Base-by-base conservation (phyloP, 1,140 invertebrate species). In the Coelopa frigida region DNA sequence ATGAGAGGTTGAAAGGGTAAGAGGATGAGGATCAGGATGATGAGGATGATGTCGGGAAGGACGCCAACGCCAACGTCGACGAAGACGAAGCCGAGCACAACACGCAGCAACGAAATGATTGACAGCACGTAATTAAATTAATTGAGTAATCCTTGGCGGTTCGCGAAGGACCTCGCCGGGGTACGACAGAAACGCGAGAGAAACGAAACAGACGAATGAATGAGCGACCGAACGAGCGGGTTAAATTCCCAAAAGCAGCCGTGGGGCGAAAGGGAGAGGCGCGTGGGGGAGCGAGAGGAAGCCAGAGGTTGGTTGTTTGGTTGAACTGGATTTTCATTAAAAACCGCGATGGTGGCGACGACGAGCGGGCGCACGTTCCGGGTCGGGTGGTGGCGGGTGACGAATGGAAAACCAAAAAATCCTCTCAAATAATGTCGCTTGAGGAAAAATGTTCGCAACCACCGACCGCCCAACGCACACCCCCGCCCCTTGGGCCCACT, bases 51-150 rank as follows among this genome's bases (percentile, higher is more conserved):
- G n/a, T n/a, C n/a, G n/a, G n/a, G n/a, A 59, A 56, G 46, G 48
- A 48, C 40, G 40, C 24, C 22, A 22, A 44, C 46, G 17, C 14
- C 12, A 26, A 33, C 27, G 27, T 29, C 27, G 27, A 29, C 27
- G 27, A 7, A 35, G 45, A 31, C 27, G 27, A 8, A 29, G 27
- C 18, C 26, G 17, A 60, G n/a, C n/a, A n/a, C n/a, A n/a, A n/a
- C n/a, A n/a, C n/a, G n/a, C n/a, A 55, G 56, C 57, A 62, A 58
- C 63, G 61, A 64, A 67, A 67, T 68, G 64, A 68, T 68, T 68
- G 64, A 68, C 64, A 67, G 63, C 61, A 59, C 64, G 67, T 68
- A 68, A 68, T 68, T 68, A 68, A 68, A 68, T 68, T 68, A 68
- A 68, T 68, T 68, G 64, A 68, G 64, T 68, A 68, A 68, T 68